Evolutionary conservation across 2,888 invertebrate genomes (phyloP).

Genomic region (Caenorhabditis afra): DNA sequence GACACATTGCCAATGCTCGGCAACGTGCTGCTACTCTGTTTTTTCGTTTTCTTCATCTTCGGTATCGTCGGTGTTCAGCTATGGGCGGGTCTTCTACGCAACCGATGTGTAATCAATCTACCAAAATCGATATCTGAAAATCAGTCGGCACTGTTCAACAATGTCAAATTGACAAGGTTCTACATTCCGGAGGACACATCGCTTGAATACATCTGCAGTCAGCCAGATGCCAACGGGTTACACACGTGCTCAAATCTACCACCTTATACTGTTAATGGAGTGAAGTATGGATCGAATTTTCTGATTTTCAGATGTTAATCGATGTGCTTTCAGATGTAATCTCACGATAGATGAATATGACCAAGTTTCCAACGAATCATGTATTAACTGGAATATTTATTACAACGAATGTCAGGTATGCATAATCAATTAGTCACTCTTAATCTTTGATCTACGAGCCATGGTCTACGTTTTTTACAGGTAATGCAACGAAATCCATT

Average conservation of each 20-base stretch:
- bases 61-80: conserved; percentile 99
- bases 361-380: conserved; percentile 83
- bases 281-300: conserved; percentile 63
- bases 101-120: conserved; percentile 79
- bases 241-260: conserved; percentile 91
- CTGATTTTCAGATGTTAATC: neutral
- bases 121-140: conserved; percentile 71
- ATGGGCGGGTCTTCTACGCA: conserved; percentile 95
- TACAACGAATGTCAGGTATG: conserved; percentile 90
- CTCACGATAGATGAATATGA: conserved; percentile 76
- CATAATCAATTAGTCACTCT: neutral
- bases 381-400: conserved; percentile 99
- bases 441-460: neutral
- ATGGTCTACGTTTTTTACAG: conserved; percentile 28
- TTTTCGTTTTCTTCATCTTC: conserved; percentile 99
- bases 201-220: conserved; percentile 97
- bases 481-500: conserved; percentile 96
- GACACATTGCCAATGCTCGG: conserved; percentile 99
- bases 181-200: conserved; percentile 81
- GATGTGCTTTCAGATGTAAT: conserved; percentile 74
- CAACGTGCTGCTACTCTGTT: conserved; percentile 95
- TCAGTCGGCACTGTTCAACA: conserved; percentile 68
- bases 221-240: conserved; percentile 93
- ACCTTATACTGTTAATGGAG: conserved; percentile 86
- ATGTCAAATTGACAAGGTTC: conserved; percentile 77